Base-by-base conservation (phyloP, 1,140 invertebrate species). In the Macrotrachela quadricornifera region DNA sequence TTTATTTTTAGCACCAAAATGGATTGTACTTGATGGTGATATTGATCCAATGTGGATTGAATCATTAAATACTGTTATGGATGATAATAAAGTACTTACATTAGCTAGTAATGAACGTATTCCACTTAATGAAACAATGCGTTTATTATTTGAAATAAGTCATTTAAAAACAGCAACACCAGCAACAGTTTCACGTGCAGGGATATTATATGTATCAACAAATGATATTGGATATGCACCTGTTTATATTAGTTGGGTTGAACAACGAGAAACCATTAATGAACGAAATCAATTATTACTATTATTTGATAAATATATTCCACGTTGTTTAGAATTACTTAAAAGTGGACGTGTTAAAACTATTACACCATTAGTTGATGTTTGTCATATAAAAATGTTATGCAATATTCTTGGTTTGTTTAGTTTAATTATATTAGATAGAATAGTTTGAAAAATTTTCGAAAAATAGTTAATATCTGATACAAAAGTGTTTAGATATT, bases 371-470 rank as follows among this genome's bases (percentile, higher is more conserved):
- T 53, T 55, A 10, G 47, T 46, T 2, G 54, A 55, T 14, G 50
- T 55, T 18, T 21, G 11, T 16, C 47, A 55, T 40, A 36, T 55
- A 13, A 49, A 55, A 21, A 44, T 41, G 14, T 36, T 43, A 17
- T 55, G 54, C 42, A 21, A 15, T 43, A 15, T 55, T 4, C 54
- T 55, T 15, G 79, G 21, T 30, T 2, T 4, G 21, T 30, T 30
- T 30, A 30, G n/a, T n/a, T n/a, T n/a, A n/a, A n/a, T n/a, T n/a
- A n/a, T n/a, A n/a, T n/a, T n/a, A n/a, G n/a, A n/a, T n/a, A n/a
- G n/a, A n/a, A n/a, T n/a, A n/a, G n/a, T 30, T 30, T 30, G 21
- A 30, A 4, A 30, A 30, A 30, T 30, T 30, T 4, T 4, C 3
- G 21, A 30, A n/a, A n/a, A n/a, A n/a, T n/a, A n/a, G n/a, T n/a